These are phyloP conservation scores for Metopia argyrocephala DNA, from an alignment of 2,888 invertebrate species.

Conservation along the genomic window DNA sequence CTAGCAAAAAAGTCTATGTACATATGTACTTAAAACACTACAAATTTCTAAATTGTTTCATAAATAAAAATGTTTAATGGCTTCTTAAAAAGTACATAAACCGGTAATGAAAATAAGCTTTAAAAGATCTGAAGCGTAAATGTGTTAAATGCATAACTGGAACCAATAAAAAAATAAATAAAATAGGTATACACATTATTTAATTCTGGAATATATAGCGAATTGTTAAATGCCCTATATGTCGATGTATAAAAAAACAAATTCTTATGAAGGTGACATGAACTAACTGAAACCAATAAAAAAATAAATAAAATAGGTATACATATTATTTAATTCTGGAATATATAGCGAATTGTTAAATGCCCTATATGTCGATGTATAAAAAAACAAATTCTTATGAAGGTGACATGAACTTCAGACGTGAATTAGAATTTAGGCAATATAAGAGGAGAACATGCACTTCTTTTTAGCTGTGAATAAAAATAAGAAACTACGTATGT, in stretches of 20 bases:
- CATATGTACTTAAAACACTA: too few species aligned
- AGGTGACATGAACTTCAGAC: too few species aligned
- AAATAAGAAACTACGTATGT: too few species aligned
- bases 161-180: conserved; percentile 5
- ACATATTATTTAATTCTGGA: background rate
- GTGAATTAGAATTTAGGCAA: too few species aligned
- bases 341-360: background rate
- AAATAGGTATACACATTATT: background rate
- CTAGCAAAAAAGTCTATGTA: too few species aligned
- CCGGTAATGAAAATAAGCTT: conserved; percentile 8
- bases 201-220: background rate
- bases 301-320: background rate
- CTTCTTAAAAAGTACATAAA: background rate
- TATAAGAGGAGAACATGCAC: too few species aligned
- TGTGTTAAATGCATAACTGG: conserved; percentile 17
- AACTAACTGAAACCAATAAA: conserved; percentile 13
- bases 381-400: too few species aligned
- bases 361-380: background rate
- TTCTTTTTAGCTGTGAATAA: too few species aligned
- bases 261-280: too few species aligned
- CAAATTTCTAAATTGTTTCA: too few species aligned
- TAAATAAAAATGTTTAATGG: too few species aligned
- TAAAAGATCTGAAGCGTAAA: conserved; percentile 41
- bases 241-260: too few species aligned
- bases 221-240: background rate